Evolutionary conservation across 2,888 invertebrate species (phyloP).

Genomic region (Philaethria dido): DNA sequence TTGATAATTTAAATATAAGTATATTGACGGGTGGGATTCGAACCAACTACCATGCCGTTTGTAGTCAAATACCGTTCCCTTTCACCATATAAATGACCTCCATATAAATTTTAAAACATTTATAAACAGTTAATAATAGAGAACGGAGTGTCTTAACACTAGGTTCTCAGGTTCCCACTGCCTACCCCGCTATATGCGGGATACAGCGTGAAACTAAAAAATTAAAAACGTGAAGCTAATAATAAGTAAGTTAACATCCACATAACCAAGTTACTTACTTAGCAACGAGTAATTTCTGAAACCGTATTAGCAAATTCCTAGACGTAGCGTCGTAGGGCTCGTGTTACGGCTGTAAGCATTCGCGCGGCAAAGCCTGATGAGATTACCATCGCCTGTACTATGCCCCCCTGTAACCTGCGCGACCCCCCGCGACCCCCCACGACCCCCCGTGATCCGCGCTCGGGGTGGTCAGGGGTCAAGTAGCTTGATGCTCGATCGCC

Average conservation of each 20-base stretch:
- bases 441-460: neutral
- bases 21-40: too few relatives aligned
- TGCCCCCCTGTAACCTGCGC: neutral
- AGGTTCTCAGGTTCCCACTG: too few relatives aligned
- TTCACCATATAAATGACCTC: too few relatives aligned
- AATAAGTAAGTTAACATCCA: neutral
- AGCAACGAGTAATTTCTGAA: slow-evolving; percentile 5
- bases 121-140: too few relatives aligned
- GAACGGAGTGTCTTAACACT: too few relatives aligned
- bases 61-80: too few relatives aligned
- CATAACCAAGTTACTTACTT: slow-evolving; percentile 9
- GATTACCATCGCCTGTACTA: slow-evolving; percentile 20
- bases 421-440: neutral
- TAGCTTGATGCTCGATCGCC: slow-evolving; percentile 3
- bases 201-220: too few relatives aligned
- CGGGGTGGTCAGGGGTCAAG: neutral
- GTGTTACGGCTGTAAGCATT: slow-evolving; percentile 21
- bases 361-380: slow-evolving; percentile 31
- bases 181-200: too few relatives aligned
- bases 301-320: slow-evolving; percentile 16
- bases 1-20: too few relatives aligned
- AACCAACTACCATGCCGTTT: too few relatives aligned
- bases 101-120: too few relatives aligned
- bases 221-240: neutral
- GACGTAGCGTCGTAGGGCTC: slow-evolving; percentile 6